These are phyloP conservation scores for Labroides dimidiatus DNA, from an alignment of 2,797 vertebrate genomes.

Conservation along the genomic window DNA sequence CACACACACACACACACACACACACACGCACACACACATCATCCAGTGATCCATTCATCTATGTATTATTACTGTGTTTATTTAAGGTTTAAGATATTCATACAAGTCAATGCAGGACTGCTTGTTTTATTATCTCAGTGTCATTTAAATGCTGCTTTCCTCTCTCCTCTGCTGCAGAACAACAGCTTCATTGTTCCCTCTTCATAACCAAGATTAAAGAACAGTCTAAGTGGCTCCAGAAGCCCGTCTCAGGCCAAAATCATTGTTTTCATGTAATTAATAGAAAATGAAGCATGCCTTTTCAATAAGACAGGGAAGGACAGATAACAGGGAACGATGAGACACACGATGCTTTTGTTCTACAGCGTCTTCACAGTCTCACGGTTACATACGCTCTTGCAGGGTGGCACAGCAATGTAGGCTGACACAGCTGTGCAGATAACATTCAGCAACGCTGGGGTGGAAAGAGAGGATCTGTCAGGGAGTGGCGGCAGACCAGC, in stretches of 20 bases:
- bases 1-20: too few species aligned
- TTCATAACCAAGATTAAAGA: conserved; percentile 67
- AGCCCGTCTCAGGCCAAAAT: conserved; percentile 54
- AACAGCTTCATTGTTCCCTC: conserved; percentile 65
- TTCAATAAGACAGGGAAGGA: conserved; percentile 64
- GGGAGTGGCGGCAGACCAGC: conserved; percentile 11
- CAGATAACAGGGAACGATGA: conserved; percentile 54
- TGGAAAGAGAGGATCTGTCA: conserved; percentile 43
- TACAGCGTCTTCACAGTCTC: conserved; percentile 5
- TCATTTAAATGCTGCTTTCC: conserved; percentile 57
- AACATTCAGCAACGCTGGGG: conserved; percentile 55
- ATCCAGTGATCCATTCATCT: conserved; percentile 36
- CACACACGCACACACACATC: neutral
- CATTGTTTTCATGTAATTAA: conserved; percentile 77
- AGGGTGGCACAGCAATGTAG: conserved; percentile 22
- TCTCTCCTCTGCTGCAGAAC: conserved; percentile 34
- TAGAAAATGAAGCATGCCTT: conserved; percentile 63
- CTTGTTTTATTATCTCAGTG: conserved; percentile 45
- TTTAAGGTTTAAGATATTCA: conserved; percentile 48
- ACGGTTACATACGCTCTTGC: conserved; percentile 46
- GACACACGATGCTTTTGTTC: conserved; percentile 67
- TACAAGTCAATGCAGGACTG: conserved; percentile 35
- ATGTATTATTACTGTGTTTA: conserved; percentile 27
- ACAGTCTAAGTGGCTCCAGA: conserved; percentile 56
- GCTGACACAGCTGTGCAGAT: conserved; percentile 63